Evolutionary conservation across 2,888 invertebrate species (phyloP), one percentile per base, ranked within the genome.

Genomic region (Labia minor): DNA sequence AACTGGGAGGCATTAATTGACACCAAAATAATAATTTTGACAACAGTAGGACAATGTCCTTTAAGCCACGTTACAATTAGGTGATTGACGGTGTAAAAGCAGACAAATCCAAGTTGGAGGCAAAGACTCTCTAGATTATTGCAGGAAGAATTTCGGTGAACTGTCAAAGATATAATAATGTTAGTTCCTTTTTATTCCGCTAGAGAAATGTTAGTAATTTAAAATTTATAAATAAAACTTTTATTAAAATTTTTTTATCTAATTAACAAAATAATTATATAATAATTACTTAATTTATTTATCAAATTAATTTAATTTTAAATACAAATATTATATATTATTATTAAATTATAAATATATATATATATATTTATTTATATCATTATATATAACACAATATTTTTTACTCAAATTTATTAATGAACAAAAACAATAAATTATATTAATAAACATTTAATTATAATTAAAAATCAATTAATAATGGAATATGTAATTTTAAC

Each of bases 61-160:
- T 4, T 14, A 49, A 49, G 49, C 49, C 49, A 49, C 49, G 49
- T 49, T 49, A 49, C 49, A 49, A 49, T n/a, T 49, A 8, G 8
- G 49, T 49, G 49, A 49, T 49, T 49, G 49, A 49, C 49, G 49
- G 49, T 49, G 16, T 4, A 11, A 49, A 49, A 49, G 49, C 49
- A 49, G 49, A 49, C 49, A 49, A 49, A 49, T 49, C 6, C 49
- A 49, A 49, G 49, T 49, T 49, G 49, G 49, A 49, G 49, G 49
- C 49, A 49, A 49, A 49, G 49, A 49, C 6, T 16, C 49, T 49
- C 49, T 49, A 4, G 16, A 16, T 16, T 3, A 3, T n/a, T n/a
- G 49, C 49, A 10, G 49, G n/a, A 49, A 33, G 6, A 33, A 33
- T 11, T 33, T 11, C 49, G 16, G 16, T 11, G 6, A 49, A 49